Evolutionary conservation across 2,113 vertebrate genomes (phyloP).

Genomic region (Gymnobelideus leadbeateri): DNA sequence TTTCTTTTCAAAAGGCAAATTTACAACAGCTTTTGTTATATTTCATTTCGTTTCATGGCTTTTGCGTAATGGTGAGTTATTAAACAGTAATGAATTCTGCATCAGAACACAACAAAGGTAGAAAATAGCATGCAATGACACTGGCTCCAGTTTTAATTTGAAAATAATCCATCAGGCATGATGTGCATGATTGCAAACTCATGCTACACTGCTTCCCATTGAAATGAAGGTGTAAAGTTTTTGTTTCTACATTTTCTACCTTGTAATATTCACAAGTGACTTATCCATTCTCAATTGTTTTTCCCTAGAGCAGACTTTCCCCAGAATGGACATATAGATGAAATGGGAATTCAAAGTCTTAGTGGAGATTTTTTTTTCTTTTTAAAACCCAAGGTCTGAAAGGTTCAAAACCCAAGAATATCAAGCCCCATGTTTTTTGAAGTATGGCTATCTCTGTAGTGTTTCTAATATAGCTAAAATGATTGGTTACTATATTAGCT

Average conservation of each 20-base stretch:
- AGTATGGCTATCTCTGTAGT: neutral
- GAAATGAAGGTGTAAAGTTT: slow-evolving; percentile 40
- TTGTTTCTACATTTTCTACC: slow-evolving; percentile 41
- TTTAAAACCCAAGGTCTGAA: neutral
- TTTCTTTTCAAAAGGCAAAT: slow-evolving; percentile 39
- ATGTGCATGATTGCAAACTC: slow-evolving; percentile 41
- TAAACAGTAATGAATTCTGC: slow-evolving; percentile 43
- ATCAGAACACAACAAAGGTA: slow-evolving; percentile 45
- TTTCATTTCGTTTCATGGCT: slow-evolving; percentile 48
- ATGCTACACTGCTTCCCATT: neutral
- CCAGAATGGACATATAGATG: neutral
- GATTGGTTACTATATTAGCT: neutral
- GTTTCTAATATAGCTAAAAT: neutral
- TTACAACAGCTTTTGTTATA: slow-evolving; percentile 59
- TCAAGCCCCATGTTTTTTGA: neutral
- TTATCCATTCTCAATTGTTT: neutral
- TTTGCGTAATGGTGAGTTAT: slow-evolving; percentile 62
- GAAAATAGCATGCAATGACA: slow-evolving; percentile 10
- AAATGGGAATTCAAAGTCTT: neutral
- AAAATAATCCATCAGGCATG: slow-evolving; percentile 55
- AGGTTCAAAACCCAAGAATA: neutral
- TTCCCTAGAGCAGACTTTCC: neutral
- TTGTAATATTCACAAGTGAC: slow-evolving; percentile 13
- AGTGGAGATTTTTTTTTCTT: neutral
- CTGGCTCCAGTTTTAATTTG: slow-evolving; percentile 49